Evolutionary conservation across 2,888 invertebrate species (phyloP), one percentile per base, ranked within the genome.

Genomic region (Ormyrus thymus): DNA sequence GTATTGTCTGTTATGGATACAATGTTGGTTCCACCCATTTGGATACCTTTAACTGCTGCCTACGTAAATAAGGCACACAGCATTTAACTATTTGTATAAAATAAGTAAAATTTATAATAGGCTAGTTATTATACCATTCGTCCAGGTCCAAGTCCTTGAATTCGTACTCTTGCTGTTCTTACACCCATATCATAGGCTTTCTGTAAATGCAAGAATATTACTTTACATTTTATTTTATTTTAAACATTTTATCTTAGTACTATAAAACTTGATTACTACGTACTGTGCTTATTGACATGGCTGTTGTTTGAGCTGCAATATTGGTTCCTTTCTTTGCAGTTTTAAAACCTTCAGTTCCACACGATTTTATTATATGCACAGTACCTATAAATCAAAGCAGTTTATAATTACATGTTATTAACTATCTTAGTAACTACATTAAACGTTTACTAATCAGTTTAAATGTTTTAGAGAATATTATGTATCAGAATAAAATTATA

Each of bases 291-390:
- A 97, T 91, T 78, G 92, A 93, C 74, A 97, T 94, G 45, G 97
- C 98, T 45, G 98, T 96, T 10, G 98, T 96, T 91, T 99, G 98
- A 1, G 98, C 98, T 56, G 98, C 98, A 86, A 98, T 95, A 88
- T 97, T 98, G 6, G 98, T 98, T 81, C 98, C 98, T 90, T 98
- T 98, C 84, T 95, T 94, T 0, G 97, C 94, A 89, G 98, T 97
- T 90, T 97, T 98, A 87, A 98, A 99, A 6, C 98, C 98, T 89
- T 98, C 98, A 84, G 95, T 92, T 0, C 98, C 98, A 91, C 97
- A 95, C 0, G 96, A 95, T 56, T 94, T 91, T 29, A 94, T 92
- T 9, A 95, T 84, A 85, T 94, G 92, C 0, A 92, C 89, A 6
- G 87, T 84, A 56, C 86, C 86, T 86, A 62, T 13, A 65, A 13